Base-by-base conservation (phyloP, 35 echinoderm and acorn worm genomes). In the Ptychodera flava region DNA sequence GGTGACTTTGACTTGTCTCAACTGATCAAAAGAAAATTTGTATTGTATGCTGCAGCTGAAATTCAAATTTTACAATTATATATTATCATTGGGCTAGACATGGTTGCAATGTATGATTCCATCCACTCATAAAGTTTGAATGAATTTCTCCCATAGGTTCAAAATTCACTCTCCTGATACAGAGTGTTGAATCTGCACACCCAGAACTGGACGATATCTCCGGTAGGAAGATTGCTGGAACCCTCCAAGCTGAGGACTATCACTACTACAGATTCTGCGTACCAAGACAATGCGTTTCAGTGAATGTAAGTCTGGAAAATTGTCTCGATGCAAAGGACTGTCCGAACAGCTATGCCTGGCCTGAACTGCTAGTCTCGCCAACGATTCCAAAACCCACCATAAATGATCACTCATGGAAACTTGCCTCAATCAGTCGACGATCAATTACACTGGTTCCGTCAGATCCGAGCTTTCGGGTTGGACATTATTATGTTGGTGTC, bases 261-360 rank as follows among this genome's bases (percentile, higher is more conserved):
- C 30, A 81, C 29, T 97, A 97, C 78, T 97, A 90, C 35, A 85
- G 92, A 76, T 97, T 97, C 89, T 97, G 95, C 80, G 77, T 97
- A 16, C 92, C 95, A 0, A 31, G 34, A 16, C 87, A 77, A 14
- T 97, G 95, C 33, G 28, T 77, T 16, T 30, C 89, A 28, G 79
- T 94, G 31, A 85, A 92, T 29, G 87, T 97, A 0, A 90, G 82
- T 22, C 87, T 97, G 2, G 90, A 83, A 2, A 93, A 94, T 81
- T 97, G 95, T 78, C 35, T 94, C 33, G 89, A 93, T 78, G 75
- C 95, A 27, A 16, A 36, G 15, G 34, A 37, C 33, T 97, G 95
- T 36, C 95, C 95, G 15, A 92, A 83, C 28, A 36, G 31, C 36
- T 97, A 97, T 31, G 90, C 92, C 0, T 97, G 90, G 45, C 95